Base-by-base conservation (phyloP, 1,140 invertebrate genomes). In the Bombus ignitus region DNA sequence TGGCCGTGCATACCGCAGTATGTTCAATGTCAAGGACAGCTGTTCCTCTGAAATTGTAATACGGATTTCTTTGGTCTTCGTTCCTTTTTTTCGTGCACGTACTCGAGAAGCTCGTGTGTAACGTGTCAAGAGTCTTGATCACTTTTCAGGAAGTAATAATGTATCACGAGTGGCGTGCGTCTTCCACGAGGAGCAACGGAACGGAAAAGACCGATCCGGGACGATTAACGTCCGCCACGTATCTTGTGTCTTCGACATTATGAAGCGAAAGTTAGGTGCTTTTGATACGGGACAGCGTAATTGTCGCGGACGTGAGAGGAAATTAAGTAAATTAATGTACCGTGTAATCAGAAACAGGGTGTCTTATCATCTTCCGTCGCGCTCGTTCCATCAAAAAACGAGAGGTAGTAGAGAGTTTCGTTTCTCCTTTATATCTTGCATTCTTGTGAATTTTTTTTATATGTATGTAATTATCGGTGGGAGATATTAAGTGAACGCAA, bases 11-110 rank as follows among this genome's bases (percentile, higher is more conserved):
- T 76, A 86, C 81, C 85, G 81, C 88, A 80, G 89, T 90, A 76
- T 90, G 89, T 90, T 90, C 88, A 85, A 47, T 90, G 88, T 89
- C 89, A 90, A 90, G 88, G 88, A 82, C 89, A 90, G 89, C 89
- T 90, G 89, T 85, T 89, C 82, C 57, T 37, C 39, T 22, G 28
- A 37, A 62, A 47, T 57, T 68, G 73, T 81, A 77, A 87, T 78
- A 87, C 73, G 80, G 68, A 89, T 90, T 71, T 80, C 68, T 85
- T 8, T 2, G 81, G 84, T 59, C 72, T 37, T 85, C 12, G 2
- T 2, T 32, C 28, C 18, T 13, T 75, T 71, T 59, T 42, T 62
- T 59, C 13, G 70, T 68, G 39, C 37, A 32, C 39, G 44, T 5
- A n/a, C 35, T 0, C 12, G 47, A 13, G 47, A 22, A 71, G 44